Percentiles rank a stretch among this genome's conserved stretches.
Conservation (phyloP, 2,888 invertebrate species). For the Ectemnius lituratus region DNA sequence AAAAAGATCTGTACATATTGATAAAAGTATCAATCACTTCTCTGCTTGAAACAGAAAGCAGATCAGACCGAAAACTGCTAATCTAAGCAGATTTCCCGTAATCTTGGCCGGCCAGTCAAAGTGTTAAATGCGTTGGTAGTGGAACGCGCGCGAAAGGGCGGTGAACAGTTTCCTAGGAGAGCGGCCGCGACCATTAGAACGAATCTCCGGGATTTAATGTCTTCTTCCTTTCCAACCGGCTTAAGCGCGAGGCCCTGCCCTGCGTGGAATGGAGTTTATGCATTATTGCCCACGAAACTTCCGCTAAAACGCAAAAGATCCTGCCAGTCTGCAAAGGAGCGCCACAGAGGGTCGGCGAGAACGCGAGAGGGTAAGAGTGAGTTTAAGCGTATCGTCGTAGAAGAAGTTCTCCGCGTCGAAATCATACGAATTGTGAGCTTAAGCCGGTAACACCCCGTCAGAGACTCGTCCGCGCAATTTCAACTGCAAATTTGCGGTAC, state of each 20-base stretch:
- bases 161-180: slow-evolving; percentile 74
- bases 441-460: not conserved
- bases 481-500: not conserved
- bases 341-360: slow-evolving; percentile 1
- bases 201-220: slow-evolving; percentile 76
- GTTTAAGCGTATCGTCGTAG: not conserved
- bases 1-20: too few relatives aligned
- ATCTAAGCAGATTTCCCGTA: too few relatives aligned
- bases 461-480: not conserved
- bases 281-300: slow-evolving; percentile 57
- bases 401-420: slow-evolving; percentile 3
- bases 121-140: slow-evolving; percentile 16
- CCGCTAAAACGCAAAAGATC: slow-evolving; percentile 38
- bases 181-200: slow-evolving; percentile 76
- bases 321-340: slow-evolving; percentile 11
- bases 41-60: not conserved
- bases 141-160: slow-evolving; percentile 53
- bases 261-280: slow-evolving; percentile 58
- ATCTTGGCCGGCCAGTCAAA: too few relatives aligned
- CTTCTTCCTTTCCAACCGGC: slow-evolving; percentile 59
- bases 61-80: slow-evolving; percentile 30
- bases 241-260: slow-evolving; percentile 53
- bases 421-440: slow-evolving; percentile 3
- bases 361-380: not conserved
- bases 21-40: too few relatives aligned